Conservation (phyloP, 1,140 invertebrate species). For the Tenebrio molitor region DNA sequence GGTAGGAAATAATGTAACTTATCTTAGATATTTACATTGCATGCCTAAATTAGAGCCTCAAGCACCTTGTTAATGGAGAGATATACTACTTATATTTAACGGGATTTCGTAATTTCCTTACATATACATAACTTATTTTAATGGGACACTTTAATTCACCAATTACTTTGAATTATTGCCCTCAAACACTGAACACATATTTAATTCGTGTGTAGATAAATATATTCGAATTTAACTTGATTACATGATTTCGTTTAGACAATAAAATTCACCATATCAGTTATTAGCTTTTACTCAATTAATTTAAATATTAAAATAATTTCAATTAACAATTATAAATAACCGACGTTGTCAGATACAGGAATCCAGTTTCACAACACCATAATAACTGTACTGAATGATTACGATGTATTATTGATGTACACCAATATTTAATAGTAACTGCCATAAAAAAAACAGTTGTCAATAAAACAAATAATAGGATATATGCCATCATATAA, state of each 20-base stretch:
- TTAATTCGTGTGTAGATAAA: neutral
- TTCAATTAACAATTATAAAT: slow-evolving; percentile 37
- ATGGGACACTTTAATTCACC: slow-evolving; percentile 53
- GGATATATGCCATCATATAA: slow-evolving; percentile 37
- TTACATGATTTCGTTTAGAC: too few relatives aligned
- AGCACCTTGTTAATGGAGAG: slow-evolving; percentile 56
- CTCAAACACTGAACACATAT: slow-evolving; percentile 38
- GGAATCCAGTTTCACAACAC: slow-evolving; percentile 22
- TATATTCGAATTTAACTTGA: neutral
- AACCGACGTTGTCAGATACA: slow-evolving; percentile 25
- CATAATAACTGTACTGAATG: slow-evolving; percentile 6
- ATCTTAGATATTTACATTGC: slow-evolving; percentile 56
- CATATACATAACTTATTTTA: slow-evolving; percentile 55
- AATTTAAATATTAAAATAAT: slow-evolving; percentile 32
- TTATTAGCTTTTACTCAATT: slow-evolving; percentile 1
- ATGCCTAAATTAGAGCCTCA: slow-evolving; percentile 51
- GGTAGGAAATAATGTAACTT: slow-evolving; percentile 50
- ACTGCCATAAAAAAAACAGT: slow-evolving; percentile 28
- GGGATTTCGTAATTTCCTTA: slow-evolving; percentile 56
- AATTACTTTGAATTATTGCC: slow-evolving; percentile 51
- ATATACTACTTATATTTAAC: slow-evolving; percentile 55
- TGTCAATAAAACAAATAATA: slow-evolving; percentile 43
- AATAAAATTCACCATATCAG: slow-evolving; percentile 4
- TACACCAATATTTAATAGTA: slow-evolving; percentile 30
- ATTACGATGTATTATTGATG: slow-evolving; percentile 27